Base-by-base conservation (phyloP, 64 coral and sea anemone genomes). In the Dendrophyllia cribrosa region DNA sequence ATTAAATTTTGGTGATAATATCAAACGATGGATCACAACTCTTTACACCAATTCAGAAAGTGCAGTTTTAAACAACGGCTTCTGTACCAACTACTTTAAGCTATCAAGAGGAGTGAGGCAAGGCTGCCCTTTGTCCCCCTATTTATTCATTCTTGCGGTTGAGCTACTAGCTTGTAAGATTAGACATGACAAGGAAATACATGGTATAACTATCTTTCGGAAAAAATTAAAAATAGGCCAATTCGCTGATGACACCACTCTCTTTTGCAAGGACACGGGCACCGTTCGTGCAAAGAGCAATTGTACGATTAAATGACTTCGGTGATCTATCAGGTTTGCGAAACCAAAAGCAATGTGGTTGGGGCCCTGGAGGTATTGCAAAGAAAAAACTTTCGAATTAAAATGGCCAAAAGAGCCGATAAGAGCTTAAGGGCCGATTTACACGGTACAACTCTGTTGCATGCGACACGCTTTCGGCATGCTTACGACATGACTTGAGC, bases 321-420 rank as follows among this genome's bases (percentile, higher is more conserved):
- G 34, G 34, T 34, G 2, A 86, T 23, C 59, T 49, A 86, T 68
- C 34, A 68, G 64, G 25, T 16, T 46, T 25, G 6, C n/a, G 12
- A 86, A 86, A 46, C 45, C 83, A n/a, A 53, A 86, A 86, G 59
- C 83, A 43, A 23, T 86, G 21, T 70, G 83, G 62, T 17, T 86
- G 9, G 34, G 34, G 34, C 34, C 34, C 34, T 34, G 34, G 34
- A 34, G 34, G 34, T 34, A 34, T 34, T 34, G 83, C n/a, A 66
- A 66, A 66, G 63, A 66, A 66, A 66, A 19, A 19, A 2, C 63
- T 66, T 66, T 66, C 63, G 63, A 5, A 66, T 66, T 66, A 1
- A 66, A 66, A 66, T 66, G 63, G 63, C 63, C 63, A 5, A 20
- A 66, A 20, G n/a, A 20, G 1, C 63, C 17, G 63, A 66, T 66